These are phyloP conservation scores for Scolopax bukidnonensis DNA, from an alignment of 2,797 vertebrate genomes.

Conservation along the genomic window DNA sequence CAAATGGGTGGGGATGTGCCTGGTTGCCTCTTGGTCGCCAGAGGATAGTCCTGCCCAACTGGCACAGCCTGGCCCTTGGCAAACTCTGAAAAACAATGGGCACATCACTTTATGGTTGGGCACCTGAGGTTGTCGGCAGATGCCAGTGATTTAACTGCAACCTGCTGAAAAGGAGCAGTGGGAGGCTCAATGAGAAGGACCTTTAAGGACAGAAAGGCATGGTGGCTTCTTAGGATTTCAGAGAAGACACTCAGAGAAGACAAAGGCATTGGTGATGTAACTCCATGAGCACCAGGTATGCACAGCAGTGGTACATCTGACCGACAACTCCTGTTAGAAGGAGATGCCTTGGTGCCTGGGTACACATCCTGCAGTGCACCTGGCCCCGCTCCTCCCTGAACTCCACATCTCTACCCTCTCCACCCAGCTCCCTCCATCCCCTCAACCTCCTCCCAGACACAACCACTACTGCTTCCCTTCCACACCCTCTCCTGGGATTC, in stretches of 20 bases:
- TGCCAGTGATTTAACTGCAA: background rate
- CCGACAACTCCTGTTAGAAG: background rate
- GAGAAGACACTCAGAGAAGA: background rate
- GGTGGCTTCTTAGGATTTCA: background rate
- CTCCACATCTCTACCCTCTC: background rate
- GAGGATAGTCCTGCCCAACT: background rate
- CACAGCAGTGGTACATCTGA: background rate
- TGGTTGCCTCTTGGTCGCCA: background rate
- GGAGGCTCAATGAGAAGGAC: background rate
- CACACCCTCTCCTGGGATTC: background rate
- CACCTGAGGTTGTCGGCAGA: background rate
- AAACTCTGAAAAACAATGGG: background rate
- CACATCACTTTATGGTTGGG: rapidly evolving
- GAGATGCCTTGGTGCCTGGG: background rate
- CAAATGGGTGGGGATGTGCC: background rate
- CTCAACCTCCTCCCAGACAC: background rate
- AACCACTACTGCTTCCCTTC: background rate
- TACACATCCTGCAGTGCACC: too few species aligned
- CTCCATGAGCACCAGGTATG: background rate
- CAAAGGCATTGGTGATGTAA: background rate
- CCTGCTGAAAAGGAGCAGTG: background rate
- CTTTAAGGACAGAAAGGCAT: background rate
- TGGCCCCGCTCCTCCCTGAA: background rate
- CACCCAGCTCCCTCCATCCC: background rate
- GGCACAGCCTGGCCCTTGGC: background rate